Evolutionary conservation across 2,797 vertebrate species (phyloP).

Genomic region (Myripristis murdjan): DNA sequence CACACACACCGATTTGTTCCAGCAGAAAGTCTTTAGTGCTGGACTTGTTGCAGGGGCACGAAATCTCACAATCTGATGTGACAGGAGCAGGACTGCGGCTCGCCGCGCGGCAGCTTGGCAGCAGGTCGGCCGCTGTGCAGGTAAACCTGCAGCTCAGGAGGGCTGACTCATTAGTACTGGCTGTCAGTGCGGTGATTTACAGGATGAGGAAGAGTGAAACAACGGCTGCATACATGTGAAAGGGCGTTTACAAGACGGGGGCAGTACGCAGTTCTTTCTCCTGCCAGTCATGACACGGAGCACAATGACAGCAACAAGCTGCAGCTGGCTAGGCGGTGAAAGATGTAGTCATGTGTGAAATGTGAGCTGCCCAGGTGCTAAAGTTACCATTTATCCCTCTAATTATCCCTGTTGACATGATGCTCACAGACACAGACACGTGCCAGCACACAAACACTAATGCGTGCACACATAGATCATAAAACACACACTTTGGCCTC

Average conservation of each 20-base stretch:
- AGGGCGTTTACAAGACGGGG: background rate
- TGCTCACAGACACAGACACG: background rate
- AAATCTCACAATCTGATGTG: background rate
- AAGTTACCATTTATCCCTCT: background rate
- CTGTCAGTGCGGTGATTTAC: constrained; percentile 5
- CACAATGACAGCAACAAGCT: too few species aligned
- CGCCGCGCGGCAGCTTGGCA: background rate
- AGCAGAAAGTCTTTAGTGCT: background rate
- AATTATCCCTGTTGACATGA: background rate
- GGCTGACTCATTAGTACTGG: background rate
- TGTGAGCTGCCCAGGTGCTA: background rate
- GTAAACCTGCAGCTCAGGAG: background rate
- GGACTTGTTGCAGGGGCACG: background rate
- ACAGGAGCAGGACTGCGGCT: background rate
- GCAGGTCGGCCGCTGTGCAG: background rate
- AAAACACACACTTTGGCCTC: background rate
- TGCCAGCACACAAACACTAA: background rate
- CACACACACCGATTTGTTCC: background rate
- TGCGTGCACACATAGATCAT: background rate
- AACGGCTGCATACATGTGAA: background rate
- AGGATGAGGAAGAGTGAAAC: background rate
- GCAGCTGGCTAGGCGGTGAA: background rate
- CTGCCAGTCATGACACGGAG: background rate
- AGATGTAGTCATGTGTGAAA: background rate
- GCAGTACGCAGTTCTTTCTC: background rate